Conservation (phyloP, 2,113 vertebrate species). For the Strix uralensis region DNA sequence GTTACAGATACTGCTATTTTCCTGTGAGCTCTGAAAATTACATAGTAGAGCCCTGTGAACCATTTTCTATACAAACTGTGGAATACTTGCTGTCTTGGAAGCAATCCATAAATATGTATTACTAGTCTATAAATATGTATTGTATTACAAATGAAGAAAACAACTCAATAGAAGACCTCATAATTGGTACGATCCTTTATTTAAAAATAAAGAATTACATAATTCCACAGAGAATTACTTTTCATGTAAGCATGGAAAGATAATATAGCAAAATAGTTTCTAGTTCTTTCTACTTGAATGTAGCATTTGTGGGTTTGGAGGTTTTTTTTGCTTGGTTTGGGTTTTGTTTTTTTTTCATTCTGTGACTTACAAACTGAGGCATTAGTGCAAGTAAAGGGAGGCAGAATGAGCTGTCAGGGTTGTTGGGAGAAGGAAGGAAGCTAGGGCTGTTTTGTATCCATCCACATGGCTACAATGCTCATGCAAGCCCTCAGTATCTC, state of each 20-base stretch:
- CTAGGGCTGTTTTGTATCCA: background rate
- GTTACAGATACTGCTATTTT: background rate
- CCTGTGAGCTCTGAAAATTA: background rate
- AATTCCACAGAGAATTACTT: background rate
- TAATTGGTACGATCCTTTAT: background rate
- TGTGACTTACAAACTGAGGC: background rate
- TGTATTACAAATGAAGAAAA: slow-evolving; percentile 27
- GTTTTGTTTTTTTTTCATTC: background rate
- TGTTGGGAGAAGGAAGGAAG: background rate
- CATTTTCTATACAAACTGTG: background rate
- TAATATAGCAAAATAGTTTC: background rate
- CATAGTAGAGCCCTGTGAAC: background rate
- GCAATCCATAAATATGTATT: slow-evolving; percentile 22
- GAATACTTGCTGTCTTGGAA: background rate
- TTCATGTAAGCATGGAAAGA: background rate
- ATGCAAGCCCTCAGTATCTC: background rate
- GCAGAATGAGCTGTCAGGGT: background rate
- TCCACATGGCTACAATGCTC: background rate
- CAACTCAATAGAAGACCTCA: background rate
- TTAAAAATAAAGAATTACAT: background rate
- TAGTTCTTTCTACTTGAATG: background rate
- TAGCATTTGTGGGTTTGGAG: background rate
- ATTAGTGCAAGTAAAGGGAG: background rate
- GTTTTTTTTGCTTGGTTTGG: background rate
- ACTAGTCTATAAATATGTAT: slow-evolving; percentile 36